phyloP scores from a whole-genome alignment of 2,113 vertebrate genomes.

The Danionella cerebrum region DNA sequence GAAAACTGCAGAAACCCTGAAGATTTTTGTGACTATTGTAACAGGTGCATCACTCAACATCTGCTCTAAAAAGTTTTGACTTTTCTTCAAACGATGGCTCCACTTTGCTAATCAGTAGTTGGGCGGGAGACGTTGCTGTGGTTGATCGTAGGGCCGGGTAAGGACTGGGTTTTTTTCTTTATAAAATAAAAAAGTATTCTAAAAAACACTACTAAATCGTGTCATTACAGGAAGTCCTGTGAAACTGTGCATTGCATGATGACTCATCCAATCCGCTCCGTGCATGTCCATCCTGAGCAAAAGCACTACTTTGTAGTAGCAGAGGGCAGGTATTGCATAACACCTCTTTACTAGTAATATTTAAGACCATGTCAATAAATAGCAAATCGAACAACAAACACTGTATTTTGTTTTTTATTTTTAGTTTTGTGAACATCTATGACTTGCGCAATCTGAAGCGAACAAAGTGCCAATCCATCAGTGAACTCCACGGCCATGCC shows the following conservation, averaged over 20 bases:
- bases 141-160: conserved; percentile 75
- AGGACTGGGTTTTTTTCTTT: no score
- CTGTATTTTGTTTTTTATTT: conserved; percentile 17
- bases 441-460: conserved; percentile 70
- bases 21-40: no score
- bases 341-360: background rate
- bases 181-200: background rate
- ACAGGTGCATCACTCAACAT: conserved; percentile 68
- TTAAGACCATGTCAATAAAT: background rate
- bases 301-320: conserved; percentile 76
- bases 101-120: conserved; percentile 64
- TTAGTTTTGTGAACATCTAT: conserved; percentile 69
- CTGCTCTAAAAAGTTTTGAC: conserved; percentile 71
- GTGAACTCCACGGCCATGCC: conserved; percentile 61
- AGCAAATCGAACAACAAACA: no score
- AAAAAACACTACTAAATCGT: no score
- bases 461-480: conserved; percentile 50
- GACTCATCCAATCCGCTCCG: conserved; percentile 57
- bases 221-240: conserved; percentile 42
- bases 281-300: conserved; percentile 75
- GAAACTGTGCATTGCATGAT: conserved; percentile 61
- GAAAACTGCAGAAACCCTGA: no score
- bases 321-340: conserved; percentile 58
- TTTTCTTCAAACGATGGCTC: conserved; percentile 68
- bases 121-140: conserved; percentile 61